A percentile compares a stretch with the other conserved stretches of the same genome.
Evolutionary conservation across 1,140 invertebrate species (phyloP).

Genomic region (Scaptomyza montana): DNA sequence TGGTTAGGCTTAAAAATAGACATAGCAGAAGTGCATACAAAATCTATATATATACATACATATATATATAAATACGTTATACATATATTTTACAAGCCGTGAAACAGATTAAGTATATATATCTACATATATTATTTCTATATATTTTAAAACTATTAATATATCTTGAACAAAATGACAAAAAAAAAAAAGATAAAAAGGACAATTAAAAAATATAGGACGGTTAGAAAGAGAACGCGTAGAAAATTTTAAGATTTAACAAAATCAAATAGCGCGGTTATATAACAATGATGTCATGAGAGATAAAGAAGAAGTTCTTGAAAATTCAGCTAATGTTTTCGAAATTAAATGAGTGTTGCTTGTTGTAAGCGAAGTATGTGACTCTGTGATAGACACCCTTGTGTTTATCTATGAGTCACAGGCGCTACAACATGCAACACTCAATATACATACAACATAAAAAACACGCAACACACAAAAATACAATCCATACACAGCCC

Average conservation of each 20-base stretch:
- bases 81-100: conserved; percentile 76
- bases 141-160: conserved; percentile 71
- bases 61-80: conserved; percentile 72
- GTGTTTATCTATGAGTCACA: conserved; percentile 28
- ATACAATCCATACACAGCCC: conserved; percentile 36
- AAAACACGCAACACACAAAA: conserved; percentile 27
- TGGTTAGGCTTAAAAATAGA: conserved; percentile 59
- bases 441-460: conserved; percentile 31
- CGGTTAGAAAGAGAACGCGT: conserved; percentile 35
- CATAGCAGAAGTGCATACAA: conserved; percentile 63
- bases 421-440: conserved; percentile 33
- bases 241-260: conserved; percentile 70
- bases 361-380: conserved; percentile 5
- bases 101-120: conserved; percentile 62
- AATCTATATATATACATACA: conserved; percentile 70
- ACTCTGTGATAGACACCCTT: conserved; percentile 10
- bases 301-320: conserved; percentile 35
- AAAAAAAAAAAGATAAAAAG: conserved; percentile 42
- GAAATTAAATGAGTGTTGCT: conserved; percentile 55
- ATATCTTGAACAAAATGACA: conserved; percentile 51
- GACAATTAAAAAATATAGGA: conserved; percentile 6
- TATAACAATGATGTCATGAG: conserved; percentile 29
- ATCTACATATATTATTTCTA: conserved; percentile 71
- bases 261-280: conserved; percentile 45
- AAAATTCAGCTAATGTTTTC: conserved; percentile 65